Percentiles rank a stretch among this genome's conserved stretches.
Evolutionary conservation across 2,797 vertebrate species (phyloP).

Genomic region (Chiloscyllium punctatum): DNA sequence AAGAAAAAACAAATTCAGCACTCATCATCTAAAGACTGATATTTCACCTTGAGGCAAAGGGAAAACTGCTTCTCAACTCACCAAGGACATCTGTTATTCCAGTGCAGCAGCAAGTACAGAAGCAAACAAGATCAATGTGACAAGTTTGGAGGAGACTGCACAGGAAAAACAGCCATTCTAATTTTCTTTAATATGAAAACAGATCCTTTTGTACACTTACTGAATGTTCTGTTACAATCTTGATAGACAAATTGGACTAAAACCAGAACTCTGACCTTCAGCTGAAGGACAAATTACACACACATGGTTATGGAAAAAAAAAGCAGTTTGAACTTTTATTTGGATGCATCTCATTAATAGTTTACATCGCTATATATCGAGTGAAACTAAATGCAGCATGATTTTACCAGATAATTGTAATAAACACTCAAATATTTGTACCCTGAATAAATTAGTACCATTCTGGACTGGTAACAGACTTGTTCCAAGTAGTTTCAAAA

Average conservation of each 20-base stretch:
- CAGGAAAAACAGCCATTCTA: neutral
- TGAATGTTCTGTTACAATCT: neutral
- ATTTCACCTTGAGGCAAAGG: neutral
- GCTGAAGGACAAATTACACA: neutral
- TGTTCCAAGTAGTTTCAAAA: conserved; percentile 21
- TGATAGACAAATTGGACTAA: neutral
- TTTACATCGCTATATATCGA: conserved; percentile 28
- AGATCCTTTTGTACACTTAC: neutral
- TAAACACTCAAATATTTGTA: conserved; percentile 36
- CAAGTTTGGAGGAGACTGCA: neutral
- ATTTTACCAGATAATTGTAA: conserved; percentile 27
- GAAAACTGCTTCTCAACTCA: no score
- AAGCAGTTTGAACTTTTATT: conserved; percentile 38
- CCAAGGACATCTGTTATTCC: neutral
- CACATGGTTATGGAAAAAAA: neutral
- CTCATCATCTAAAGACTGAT: neutral
- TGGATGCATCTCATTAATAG: conserved; percentile 25
- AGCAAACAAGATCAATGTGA: neutral
- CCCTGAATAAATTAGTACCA: conserved; percentile 38
- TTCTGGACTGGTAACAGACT: conserved; percentile 21
- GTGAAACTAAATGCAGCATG: conserved; percentile 31
- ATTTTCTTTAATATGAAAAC: neutral
- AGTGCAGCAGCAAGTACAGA: neutral
- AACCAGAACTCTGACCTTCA: neutral
- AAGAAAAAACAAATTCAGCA: neutral